Evolutionary conservation across 2,888 invertebrate genomes (phyloP).

Genomic region (Agonopterix heracliana): DNA sequence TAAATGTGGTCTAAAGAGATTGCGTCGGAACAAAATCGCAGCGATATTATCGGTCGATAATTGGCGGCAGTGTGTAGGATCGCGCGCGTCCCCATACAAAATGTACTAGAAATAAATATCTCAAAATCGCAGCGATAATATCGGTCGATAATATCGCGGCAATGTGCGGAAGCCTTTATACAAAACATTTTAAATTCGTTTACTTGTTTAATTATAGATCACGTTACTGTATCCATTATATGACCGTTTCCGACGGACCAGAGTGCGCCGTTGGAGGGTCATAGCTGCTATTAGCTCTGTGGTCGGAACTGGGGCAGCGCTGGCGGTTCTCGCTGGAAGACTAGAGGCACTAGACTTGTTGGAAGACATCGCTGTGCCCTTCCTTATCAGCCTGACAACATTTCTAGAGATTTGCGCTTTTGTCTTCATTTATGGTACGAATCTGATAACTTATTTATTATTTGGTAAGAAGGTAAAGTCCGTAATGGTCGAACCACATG

Average conservation of each 20-base stretch:
- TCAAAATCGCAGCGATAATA: too few relatives aligned
- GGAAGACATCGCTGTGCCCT: conserved; percentile 45
- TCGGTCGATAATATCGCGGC: too few relatives aligned
- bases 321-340: conserved; percentile 33
- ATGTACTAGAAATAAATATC: too few relatives aligned
- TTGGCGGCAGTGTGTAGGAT: too few relatives aligned
- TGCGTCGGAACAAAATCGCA: too few relatives aligned
- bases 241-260: conserved; percentile 44
- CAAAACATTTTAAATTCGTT: not conserved
- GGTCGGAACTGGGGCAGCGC: conserved; percentile 28
- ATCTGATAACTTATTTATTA: not conserved
- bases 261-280: conserved; percentile 46
- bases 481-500: not conserved
- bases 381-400: conserved; percentile 38
- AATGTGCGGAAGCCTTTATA: not conserved
- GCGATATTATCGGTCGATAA: too few relatives aligned
- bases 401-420: conserved; percentile 47
- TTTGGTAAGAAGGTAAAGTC: not conserved
- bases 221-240: conserved; percentile 47
- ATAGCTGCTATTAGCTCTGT: conserved; percentile 31
- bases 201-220: conserved; percentile 21
- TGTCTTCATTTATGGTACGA: conserved; percentile 53
- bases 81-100: too few relatives aligned
- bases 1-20: too few relatives aligned
- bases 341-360: conserved; percentile 31